phyloP scores from a whole-genome alignment of 2,797 vertebrate species.

The Chelon labrosus region DNA sequence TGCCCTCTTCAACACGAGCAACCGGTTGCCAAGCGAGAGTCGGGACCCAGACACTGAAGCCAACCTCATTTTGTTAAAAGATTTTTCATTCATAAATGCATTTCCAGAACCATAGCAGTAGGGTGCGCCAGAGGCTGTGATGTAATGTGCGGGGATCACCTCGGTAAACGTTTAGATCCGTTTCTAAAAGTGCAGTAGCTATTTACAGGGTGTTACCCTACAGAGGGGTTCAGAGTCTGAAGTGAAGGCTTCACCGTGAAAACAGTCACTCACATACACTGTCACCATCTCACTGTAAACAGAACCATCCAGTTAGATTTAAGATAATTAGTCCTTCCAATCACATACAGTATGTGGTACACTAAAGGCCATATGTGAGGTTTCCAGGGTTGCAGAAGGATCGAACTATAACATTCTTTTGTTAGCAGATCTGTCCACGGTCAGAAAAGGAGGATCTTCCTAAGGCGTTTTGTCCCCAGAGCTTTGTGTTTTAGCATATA shows the following conservation, averaged over 20 bases:
- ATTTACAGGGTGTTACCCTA: neutral
- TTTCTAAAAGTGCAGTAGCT: neutral
- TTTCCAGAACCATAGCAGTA: conserved; percentile 47
- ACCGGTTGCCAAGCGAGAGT: neutral
- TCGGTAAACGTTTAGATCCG: conserved; percentile 1
- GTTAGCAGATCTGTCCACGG: no score
- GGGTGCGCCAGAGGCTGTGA: conserved; percentile 55
- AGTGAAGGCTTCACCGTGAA: neutral
- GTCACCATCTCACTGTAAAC: neutral
- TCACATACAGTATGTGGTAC: neutral
- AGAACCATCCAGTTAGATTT: neutral
- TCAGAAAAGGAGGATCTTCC: neutral
- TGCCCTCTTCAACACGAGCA: neutral
- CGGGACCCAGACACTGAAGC: conserved; percentile 34
- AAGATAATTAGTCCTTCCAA: conserved; percentile 11
- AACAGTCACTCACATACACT: neutral
- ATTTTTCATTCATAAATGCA: conserved; percentile 32
- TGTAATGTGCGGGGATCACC: conserved; percentile 29
- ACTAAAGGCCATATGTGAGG: neutral
- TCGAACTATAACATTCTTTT: neutral
- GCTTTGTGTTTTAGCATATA: neutral
- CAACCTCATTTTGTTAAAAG: conserved; percentile 32
- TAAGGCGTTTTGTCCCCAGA: neutral
- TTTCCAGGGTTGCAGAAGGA: neutral
- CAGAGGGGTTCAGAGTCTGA: conserved; percentile 3